Conservation (phyloP, 1,140 invertebrate genomes). For the Agraylea sexmaculata region DNA sequence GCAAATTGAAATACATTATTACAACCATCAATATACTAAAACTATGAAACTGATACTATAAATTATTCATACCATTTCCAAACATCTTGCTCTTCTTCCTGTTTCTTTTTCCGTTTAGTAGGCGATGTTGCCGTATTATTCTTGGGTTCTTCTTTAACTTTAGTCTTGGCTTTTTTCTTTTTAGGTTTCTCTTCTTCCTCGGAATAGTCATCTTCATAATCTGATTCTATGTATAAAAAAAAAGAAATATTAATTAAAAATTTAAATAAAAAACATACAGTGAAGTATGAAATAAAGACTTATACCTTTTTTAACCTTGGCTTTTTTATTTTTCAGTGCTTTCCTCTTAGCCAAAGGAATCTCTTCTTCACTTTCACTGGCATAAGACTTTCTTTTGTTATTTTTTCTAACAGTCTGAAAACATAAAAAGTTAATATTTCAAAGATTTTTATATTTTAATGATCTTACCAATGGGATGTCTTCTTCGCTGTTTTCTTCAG, state of each 20-base stretch:
- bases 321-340: slow-evolving; percentile 41
- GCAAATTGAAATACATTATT: slow-evolving; percentile 5
- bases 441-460: slow-evolving; percentile 8
- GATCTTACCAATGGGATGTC: slow-evolving; percentile 61
- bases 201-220: slow-evolving; percentile 47
- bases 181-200: slow-evolving; percentile 47
- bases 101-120: slow-evolving; percentile 61
- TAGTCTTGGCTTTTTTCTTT: slow-evolving; percentile 39
- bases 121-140: slow-evolving; percentile 29
- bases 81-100: slow-evolving; percentile 72
- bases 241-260: slow-evolving; percentile 13
- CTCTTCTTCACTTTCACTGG: slow-evolving; percentile 36
- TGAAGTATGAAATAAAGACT: slow-evolving; percentile 40
- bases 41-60: slow-evolving; percentile 7
- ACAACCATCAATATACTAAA: background rate
- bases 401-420: slow-evolving; percentile 26
- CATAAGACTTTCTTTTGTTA: slow-evolving; percentile 17
- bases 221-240: slow-evolving; percentile 30
- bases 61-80: slow-evolving; percentile 75
- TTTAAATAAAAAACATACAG: slow-evolving; percentile 1
- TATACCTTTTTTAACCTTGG: slow-evolving; percentile 50
- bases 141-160: slow-evolving; percentile 32
- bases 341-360: slow-evolving; percentile 24
- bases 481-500: slow-evolving; percentile 54
- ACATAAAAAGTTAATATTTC: slow-evolving; percentile 10